A percentile compares a stretch with the other conserved stretches of the same genome.
phyloP scores from a whole-genome alignment of 2,797 vertebrate genomes.

The Peromyscus nudipes region DNA sequence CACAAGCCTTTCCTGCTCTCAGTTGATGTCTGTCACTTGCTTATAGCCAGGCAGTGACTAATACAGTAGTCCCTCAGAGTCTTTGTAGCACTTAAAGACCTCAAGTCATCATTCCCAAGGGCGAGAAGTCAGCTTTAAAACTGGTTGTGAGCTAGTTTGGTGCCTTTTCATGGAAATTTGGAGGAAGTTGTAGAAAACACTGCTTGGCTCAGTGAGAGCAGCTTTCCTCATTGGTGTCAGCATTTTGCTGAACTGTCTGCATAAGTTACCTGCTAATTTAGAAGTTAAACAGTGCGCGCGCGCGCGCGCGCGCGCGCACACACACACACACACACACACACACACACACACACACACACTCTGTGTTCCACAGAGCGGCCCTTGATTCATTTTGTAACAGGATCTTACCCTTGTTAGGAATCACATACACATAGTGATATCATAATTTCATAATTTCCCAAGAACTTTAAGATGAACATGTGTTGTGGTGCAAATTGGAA shows the following conservation, averaged over 20 bases:
- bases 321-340: too few species aligned
- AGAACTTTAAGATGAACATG: constrained; percentile 9
- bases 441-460: constrained; percentile 62
- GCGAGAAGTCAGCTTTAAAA: not conserved
- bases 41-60: not conserved
- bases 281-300: not conserved
- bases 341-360: not conserved
- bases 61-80: not conserved
- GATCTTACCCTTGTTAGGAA: constrained; percentile 41
- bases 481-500: constrained; percentile 42
- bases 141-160: not conserved
- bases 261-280: constrained; percentile 16
- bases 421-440: not conserved
- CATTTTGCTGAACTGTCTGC: not conserved
- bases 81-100: not conserved
- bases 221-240: not conserved
- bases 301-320: not conserved
- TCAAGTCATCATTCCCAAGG: not conserved
- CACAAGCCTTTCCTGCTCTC: not conserved
- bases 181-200: constrained; percentile 32
- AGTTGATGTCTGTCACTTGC: not conserved
- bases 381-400: constrained; percentile 37
- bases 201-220: not conserved
- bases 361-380: not conserved
- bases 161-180: constrained; percentile 50